Evolutionary conservation across 2,113 vertebrate genomes (phyloP), one percentile per base, ranked within the genome.

Genomic region (Microcebus ravelobensis): DNA sequence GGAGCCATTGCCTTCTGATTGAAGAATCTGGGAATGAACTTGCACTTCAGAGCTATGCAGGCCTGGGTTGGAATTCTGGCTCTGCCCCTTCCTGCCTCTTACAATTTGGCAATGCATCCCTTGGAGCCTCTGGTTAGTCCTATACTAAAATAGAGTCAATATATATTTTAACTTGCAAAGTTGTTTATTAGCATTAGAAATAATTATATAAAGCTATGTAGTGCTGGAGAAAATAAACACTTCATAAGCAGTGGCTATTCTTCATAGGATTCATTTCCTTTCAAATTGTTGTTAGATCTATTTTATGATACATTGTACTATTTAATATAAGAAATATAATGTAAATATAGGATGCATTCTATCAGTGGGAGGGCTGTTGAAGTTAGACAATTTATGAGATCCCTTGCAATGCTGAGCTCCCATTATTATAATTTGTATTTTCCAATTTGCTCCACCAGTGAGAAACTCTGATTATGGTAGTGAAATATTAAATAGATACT

Each of bases 311-410:
- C 1, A 36, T 27, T 36, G 31, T 87, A 59, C 8, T 71, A 48
- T 59, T 91, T 88, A 76, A 55, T 90, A 12, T 95, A 96, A 77
- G 59, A 84, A 94, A 84, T 67, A 25, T 63, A 77, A 71, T 67
- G 29, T 13, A 73, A 67, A 57, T 85, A 8, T n/a, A 25, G 39
- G 36, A 11, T 27, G 61, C 59, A 13, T 57, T 81, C 67, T 80
- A 57, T 67, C 63, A 89, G 55, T 52, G 45, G 45, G 50, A 68
- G 42, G 21, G 27, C 31, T 70, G 70, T 42, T 74, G 67, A 71
- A 61, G 29, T 63, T 20, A 91, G 52, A 87, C 87, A 5, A 90
- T 59, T 59, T 61, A 6, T 27, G 29, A 84, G 39, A 39, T 79
- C 31, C 9, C 61, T 88, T 96, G 95, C 55, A 83, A 74, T 61